A percentile compares a stretch with the other conserved stretches of the same genome.
Evolutionary conservation across 1,140 invertebrate species (phyloP).

Genomic region (Drosophila gunungcola): DNA sequence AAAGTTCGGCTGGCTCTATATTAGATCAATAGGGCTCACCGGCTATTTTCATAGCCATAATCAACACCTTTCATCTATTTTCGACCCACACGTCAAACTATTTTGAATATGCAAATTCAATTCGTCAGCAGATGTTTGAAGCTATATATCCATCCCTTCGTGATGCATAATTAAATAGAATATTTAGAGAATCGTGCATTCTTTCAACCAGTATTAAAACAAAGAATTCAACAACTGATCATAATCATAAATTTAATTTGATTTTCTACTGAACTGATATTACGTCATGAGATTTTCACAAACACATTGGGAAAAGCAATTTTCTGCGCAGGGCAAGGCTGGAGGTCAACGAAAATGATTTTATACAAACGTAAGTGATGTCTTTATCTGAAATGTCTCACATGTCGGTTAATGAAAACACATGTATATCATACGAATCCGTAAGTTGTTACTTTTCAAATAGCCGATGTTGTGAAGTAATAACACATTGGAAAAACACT

Average conservation of each 20-base stretch:
- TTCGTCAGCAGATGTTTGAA: slow-evolving; percentile 20
- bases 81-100: slow-evolving; percentile 23
- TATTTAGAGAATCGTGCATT: slow-evolving; percentile 1
- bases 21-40: slow-evolving; percentile 16
- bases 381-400: slow-evolving; percentile 32
- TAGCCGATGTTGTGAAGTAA: slow-evolving; percentile 43
- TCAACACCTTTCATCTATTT: slow-evolving; percentile 39
- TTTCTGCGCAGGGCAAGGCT: slow-evolving; percentile 23
- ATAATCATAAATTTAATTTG: slow-evolving; percentile 9
- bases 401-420: slow-evolving; percentile 44
- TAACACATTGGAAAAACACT: slow-evolving; percentile 49
- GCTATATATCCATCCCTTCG: slow-evolving; percentile 5
- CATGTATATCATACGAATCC: slow-evolving; percentile 25
- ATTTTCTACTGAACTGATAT: slow-evolving; percentile 20
- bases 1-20: slow-evolving; percentile 17
- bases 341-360: slow-evolving; percentile 38
- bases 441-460: slow-evolving; percentile 39
- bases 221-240: slow-evolving; percentile 19
- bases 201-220: slow-evolving; percentile 1
- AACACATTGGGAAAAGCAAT: slow-evolving; percentile 19
- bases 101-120: slow-evolving; percentile 26
- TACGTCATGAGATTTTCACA: slow-evolving; percentile 24
- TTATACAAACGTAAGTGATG: slow-evolving; percentile 25
- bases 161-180: not conserved
- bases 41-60: slow-evolving; percentile 18